A percentile compares a stretch with the other conserved stretches of the same genome.
These are phyloP conservation scores for Cryptotermes secundus DNA, from an alignment of 1,140 invertebrate species.

Conservation along the genomic window DNA sequence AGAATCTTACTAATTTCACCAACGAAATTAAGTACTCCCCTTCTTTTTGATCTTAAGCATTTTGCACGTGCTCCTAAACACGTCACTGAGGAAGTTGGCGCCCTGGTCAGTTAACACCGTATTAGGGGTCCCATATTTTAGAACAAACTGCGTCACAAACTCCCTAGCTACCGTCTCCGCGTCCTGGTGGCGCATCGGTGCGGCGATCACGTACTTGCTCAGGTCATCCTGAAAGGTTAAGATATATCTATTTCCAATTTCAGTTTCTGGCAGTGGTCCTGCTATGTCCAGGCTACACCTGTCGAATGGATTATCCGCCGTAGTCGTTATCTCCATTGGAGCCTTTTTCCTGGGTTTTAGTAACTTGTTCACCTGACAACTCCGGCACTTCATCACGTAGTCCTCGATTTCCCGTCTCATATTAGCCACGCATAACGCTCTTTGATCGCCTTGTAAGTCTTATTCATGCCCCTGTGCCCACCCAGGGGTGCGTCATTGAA, in stretches of 20 bases:
- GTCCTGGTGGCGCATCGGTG: conserved; percentile 25
- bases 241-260: conserved; percentile 36
- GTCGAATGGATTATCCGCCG: neutral
- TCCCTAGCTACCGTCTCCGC: conserved; percentile 25
- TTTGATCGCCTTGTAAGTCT: neutral
- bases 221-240: conserved; percentile 19
- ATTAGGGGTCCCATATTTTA: neutral
- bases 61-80: conserved; percentile 10
- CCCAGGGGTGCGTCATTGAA: neutral
- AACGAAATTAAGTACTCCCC: too few relatives aligned
- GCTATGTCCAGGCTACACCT: conserved; percentile 33
- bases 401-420: conserved; percentile 10
- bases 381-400: neutral
- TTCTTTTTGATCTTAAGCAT: neutral
- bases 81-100: neutral
- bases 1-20: too few relatives aligned
- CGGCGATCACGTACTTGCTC: conserved; percentile 36
- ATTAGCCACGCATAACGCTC: neutral
- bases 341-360: neutral
- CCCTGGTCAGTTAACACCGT: too few relatives aligned
- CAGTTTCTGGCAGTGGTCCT: conserved; percentile 31
- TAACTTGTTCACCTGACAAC: conserved; percentile 22
- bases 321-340: conserved; percentile 17
- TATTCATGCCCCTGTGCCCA: neutral
- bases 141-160: conserved; percentile 1